Evolutionary conservation across 2,113 vertebrate genomes (phyloP).

Genomic region (Megaptera novaeangliae): DNA sequence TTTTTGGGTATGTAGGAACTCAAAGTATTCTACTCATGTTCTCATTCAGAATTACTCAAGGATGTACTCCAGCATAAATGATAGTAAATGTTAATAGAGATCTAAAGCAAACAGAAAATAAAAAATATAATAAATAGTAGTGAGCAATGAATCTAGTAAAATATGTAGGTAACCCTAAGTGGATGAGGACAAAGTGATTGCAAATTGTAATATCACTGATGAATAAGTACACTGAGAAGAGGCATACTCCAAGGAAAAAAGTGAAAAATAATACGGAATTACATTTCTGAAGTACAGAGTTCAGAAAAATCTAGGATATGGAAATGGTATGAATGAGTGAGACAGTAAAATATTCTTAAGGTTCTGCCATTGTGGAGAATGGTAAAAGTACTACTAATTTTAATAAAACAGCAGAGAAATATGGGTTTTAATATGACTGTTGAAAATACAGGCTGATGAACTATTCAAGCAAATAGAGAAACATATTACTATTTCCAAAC

Average conservation of each 20-base stretch:
- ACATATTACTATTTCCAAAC: not conserved
- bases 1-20: not conserved
- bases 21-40: not conserved
- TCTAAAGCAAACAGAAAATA: not conserved
- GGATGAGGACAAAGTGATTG: not conserved
- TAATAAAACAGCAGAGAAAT: not conserved
- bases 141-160: not conserved
- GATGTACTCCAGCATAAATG: not conserved
- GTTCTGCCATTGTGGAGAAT: not conserved
- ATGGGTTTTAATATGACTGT: not conserved
- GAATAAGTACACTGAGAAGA: not conserved
- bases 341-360: not conserved
- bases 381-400: not conserved
- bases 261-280: not conserved
- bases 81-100: not conserved
- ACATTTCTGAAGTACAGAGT: not conserved
- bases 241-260: not conserved
- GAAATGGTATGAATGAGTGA: not conserved
- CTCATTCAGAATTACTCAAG: constrained; percentile 4
- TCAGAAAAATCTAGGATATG: not conserved
- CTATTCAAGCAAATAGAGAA: not conserved
- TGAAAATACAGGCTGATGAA: not conserved
- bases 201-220: not conserved
- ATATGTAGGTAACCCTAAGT: not conserved
- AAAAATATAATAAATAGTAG: not conserved